Evolutionary conservation across 1,140 invertebrate species (phyloP), one percentile per base, ranked within the genome.

Genomic region (Daktulosphaira vitifoliae): DNA sequence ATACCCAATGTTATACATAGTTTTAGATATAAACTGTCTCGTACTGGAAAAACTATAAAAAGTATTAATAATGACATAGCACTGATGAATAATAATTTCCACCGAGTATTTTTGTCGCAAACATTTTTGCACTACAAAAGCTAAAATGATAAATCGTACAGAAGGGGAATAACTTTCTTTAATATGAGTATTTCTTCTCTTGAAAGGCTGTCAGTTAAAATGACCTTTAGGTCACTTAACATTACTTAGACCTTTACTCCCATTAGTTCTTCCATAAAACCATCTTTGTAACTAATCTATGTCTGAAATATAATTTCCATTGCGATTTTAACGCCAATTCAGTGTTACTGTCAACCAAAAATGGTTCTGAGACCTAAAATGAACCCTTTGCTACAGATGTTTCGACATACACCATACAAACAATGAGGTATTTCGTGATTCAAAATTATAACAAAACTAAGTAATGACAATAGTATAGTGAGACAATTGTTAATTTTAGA

Each of bases 191-290:
- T 33, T 33, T 11, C 11, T 33, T 33, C 29, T 26, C 37, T 56
- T 18, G 38, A 56, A 22, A 38, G 23, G 39, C 39, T 38, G 9
- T 7, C 23, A 11, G 29, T 11, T 6, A 33, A 33, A 59, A 42
- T 59, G 54, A 59, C 54, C 54, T 16, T 38, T 59, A 59, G 54
- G 54, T 59, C 54, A 59, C 54, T 46, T 59, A 59, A 59, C 54
- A 46, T 38, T n/a, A 26, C 42, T 59, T 42, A 59, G 23, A 54
- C 37, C 20, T 15, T 23, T 39, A 59, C 54, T 23, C 25, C 18
- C n/a, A 2, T 59, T 23, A 39, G 2, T 8, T 22, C 38, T 33
- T 33, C 11, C 29, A 6, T 11, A 33, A n/a, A n/a, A 33, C 11
- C 20, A 11, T 15, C 53, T 6, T 33, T 9, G 25, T 15, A 22